A percentile compares a stretch with the other conserved stretches of the same genome.
These are phyloP conservation scores for Orbicella faveolata DNA, from an alignment of 64 coral and sea anemone species.

Conservation along the genomic window DNA sequence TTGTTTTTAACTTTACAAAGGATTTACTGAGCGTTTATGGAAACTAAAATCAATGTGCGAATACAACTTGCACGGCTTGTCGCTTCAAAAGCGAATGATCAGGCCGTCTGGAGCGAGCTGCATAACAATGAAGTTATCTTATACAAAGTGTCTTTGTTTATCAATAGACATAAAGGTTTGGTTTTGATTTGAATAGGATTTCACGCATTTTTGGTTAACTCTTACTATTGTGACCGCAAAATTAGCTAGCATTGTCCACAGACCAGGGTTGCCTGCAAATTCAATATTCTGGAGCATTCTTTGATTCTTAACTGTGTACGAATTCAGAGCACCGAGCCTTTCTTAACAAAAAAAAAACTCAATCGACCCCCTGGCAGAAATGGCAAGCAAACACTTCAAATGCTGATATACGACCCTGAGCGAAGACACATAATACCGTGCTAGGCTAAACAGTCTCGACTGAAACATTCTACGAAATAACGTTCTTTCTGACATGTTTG, in stretches of 20 bases:
- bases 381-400: background rate
- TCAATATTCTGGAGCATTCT: background rate
- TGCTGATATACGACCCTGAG: background rate
- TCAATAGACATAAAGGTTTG: background rate
- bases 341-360: too few relatives aligned
- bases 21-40: too few relatives aligned
- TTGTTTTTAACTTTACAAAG: too few relatives aligned
- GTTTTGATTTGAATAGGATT: background rate
- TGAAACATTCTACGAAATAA: too few relatives aligned
- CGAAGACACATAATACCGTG: background rate
- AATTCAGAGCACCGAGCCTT: too few relatives aligned
- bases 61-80: too few relatives aligned
- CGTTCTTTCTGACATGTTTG: too few relatives aligned
- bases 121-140: background rate
- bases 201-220: background rate
- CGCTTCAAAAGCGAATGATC: background rate
- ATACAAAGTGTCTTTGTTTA: background rate
- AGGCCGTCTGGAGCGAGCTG: background rate
- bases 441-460: too few relatives aligned
- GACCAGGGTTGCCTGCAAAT: background rate
- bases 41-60: too few relatives aligned
- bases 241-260: constrained; percentile 1
- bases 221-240: background rate
- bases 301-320: background rate
- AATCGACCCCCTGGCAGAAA: background rate